Percentiles rank a stretch among this genome's conserved stretches.
phyloP scores from a whole-genome alignment of 1,140 invertebrate species.

The Meloidogyne hapla region DNA sequence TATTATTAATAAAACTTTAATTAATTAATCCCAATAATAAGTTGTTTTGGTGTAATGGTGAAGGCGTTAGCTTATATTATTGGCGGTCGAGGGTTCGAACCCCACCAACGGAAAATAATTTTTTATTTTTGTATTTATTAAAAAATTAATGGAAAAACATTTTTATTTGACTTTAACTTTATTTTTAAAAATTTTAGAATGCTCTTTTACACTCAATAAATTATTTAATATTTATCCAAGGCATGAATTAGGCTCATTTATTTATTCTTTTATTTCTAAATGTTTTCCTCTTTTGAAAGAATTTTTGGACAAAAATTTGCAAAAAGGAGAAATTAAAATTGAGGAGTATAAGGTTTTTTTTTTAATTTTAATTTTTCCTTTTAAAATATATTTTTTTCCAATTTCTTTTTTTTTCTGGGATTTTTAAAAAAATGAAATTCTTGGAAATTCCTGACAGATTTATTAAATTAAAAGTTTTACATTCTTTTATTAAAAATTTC shows the following conservation, averaged over 20 bases:
- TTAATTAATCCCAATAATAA: no score
- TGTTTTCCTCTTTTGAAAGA: conserved; percentile 33
- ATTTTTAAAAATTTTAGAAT: conserved; percentile 23
- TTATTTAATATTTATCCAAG: conserved; percentile 19
- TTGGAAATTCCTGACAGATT: no score
- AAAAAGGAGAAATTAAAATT: not conserved
- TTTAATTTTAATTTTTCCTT: not conserved
- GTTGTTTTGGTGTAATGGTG: no score
- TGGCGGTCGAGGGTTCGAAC: no score
- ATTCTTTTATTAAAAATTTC: not conserved
- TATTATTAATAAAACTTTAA: no score
- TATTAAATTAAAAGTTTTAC: not conserved
- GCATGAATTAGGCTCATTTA: conserved; percentile 14
- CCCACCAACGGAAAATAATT: no score
- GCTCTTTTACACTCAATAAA: conserved; percentile 8
- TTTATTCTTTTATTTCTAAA: conserved; percentile 10
- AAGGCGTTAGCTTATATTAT: no score
- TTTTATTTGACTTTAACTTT: not conserved
- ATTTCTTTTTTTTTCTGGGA: not conserved
- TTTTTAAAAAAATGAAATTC: conserved; percentile 14
- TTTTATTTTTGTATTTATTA: no score
- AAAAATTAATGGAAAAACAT: not conserved
- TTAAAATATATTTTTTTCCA: not conserved
- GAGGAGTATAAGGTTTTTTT: conserved; percentile 1
- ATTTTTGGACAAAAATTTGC: conserved; percentile 6